phyloP scores from a whole-genome alignment of 2,888 invertebrate species.

The Diarsia dahlii region DNA sequence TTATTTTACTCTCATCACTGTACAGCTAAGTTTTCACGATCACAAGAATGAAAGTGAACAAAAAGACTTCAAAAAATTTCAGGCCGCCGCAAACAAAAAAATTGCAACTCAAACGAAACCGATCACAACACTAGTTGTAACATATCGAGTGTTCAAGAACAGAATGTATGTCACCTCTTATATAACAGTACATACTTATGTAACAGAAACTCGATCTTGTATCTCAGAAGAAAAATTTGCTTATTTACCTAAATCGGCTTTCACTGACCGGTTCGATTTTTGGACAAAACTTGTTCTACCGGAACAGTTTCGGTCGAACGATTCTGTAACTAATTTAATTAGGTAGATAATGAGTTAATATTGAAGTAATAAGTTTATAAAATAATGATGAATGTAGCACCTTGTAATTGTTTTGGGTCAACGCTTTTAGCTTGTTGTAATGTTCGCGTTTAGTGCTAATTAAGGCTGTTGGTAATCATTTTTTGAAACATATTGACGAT shows the following conservation, averaged over 20 bases:
- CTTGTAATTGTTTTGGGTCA: constrained; percentile 44
- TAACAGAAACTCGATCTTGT: constrained; percentile 75
- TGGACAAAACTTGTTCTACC: constrained; percentile 36
- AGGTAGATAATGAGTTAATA: constrained; percentile 32
- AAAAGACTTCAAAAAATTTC: neutral
- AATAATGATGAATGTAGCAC: constrained; percentile 26
- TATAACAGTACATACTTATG: constrained; percentile 75
- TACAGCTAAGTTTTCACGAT: neutral
- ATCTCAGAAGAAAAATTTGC: constrained; percentile 68
- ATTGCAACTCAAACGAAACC: constrained; percentile 39
- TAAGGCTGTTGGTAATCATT: constrained; percentile 15
- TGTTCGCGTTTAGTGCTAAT: constrained; percentile 27
- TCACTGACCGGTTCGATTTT: constrained; percentile 66
- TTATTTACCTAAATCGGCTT: constrained; percentile 72
- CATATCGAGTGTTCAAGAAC: constrained; percentile 62
- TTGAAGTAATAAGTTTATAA: constrained; percentile 30
- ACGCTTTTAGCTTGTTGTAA: constrained; percentile 23
- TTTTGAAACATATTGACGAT: constrained; percentile 22
- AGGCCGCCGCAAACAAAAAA: constrained; percentile 31
- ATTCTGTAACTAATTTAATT: constrained; percentile 51
- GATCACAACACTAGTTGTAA: constrained; percentile 58
- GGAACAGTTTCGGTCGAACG: constrained; percentile 33
- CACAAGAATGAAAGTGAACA: constrained; percentile 17
- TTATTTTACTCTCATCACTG: neutral
- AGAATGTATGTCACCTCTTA: constrained; percentile 73